A percentile compares a stretch with the other conserved stretches of the same genome.
phyloP scores from a whole-genome alignment of 2,888 invertebrate genomes.

The Ametastegia equiseti region DNA sequence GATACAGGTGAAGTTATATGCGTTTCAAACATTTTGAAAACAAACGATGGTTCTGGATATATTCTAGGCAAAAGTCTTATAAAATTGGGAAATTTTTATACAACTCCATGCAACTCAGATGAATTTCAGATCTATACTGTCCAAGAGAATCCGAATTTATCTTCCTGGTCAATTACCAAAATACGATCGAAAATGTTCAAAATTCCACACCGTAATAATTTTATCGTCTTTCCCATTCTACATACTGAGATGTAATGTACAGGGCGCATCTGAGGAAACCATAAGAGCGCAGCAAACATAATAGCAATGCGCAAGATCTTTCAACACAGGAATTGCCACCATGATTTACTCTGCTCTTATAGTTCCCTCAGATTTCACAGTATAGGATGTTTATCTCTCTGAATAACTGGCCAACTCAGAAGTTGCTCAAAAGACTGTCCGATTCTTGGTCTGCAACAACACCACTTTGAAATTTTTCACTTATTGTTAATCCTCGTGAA shows the following conservation, averaged over 20 bases:
- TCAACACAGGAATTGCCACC: no score
- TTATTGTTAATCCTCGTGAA: no score
- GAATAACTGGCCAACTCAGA: no score
- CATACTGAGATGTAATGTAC: no score
- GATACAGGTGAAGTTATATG: not conserved
- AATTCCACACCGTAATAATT: not conserved
- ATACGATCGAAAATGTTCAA: constrained; percentile 3
- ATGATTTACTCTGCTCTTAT: no score
- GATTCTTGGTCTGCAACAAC: no score
- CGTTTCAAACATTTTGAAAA: not conserved
- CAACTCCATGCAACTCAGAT: not conserved
- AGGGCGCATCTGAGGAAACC: no score
- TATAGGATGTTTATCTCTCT: no score
- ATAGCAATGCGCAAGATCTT: no score
- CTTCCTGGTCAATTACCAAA: not conserved
- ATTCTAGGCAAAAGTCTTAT: not conserved
- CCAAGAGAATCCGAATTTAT: not conserved
- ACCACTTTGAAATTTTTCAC: no score
- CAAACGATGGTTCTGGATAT: not conserved
- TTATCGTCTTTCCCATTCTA: not conserved
- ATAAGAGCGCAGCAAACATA: not conserved
- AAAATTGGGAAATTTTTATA: not conserved
- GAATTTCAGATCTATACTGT: not conserved
- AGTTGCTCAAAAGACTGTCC: no score
- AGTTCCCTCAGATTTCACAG: no score